Evolutionary conservation across 2,113 vertebrate genomes (phyloP), one percentile per base, ranked within the genome.

Genomic region (Pygathrix nemaeus): DNA sequence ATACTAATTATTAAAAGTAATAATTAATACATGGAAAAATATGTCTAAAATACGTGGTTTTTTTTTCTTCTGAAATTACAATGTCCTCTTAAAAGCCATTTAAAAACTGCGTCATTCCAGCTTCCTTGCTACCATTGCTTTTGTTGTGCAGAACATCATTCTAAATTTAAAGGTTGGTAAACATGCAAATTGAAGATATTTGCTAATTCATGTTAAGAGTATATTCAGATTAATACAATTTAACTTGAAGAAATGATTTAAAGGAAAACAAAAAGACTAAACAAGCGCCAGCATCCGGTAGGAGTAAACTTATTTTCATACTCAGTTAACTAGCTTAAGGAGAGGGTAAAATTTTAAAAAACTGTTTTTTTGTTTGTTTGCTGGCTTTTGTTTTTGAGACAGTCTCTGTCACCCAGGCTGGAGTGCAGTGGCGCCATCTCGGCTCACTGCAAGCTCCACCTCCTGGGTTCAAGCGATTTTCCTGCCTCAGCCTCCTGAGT

Each of bases 211-310:
- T 25, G 16, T 59, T 82, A 84, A 88, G 23, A 64, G 16, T 50
- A 8, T 96, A 50, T 68, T 92, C n/a, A 83, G 45, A 30, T 76
- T 75, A 76, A 94, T 73, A 75, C 43, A 45, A 96, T 79, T 85
- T 92, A 81, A 91, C 66, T 30, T 50, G 50, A 90, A 93, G 79
- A 94, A 92, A 76, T 90, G 8, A 78, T 84, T 82, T 92, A 81
- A 94, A 70, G n/a, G 32, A 23, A 35, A 64, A 38, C 7, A 90
- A 64, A 68, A 86, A 68, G 11, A 2, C 17, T 72, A n/a, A 91
- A 27, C 13, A 55, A 55, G 32, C 4, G 5, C 23, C 32, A 91
- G 4, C 20, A 64, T 75, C 75, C 25, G 68, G 14, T 21, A 48
- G 55, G 27, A 94, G 30, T 78, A 80, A 84, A 87, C 17, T 93